Conservation (phyloP, 2,888 invertebrate genomes). For the Stegana nigrithorax region DNA sequence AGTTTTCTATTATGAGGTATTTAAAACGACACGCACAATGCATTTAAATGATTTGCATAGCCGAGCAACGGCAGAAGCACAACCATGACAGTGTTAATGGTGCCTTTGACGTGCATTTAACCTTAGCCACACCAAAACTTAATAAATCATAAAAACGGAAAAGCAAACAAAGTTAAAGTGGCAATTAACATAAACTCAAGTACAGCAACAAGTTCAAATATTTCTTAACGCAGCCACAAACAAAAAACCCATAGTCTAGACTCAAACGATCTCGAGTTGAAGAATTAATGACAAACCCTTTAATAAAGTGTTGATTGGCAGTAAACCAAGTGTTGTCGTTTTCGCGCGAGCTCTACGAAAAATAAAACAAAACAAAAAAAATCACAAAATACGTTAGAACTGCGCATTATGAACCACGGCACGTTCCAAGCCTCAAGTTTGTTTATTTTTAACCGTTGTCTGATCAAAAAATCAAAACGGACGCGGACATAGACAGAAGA, state of each 20-base stretch:
- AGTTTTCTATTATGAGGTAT: too few species aligned
- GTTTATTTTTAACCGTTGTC: too few species aligned
- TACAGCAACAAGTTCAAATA: not conserved
- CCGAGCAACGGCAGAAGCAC: too few species aligned
- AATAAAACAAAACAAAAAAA: not conserved
- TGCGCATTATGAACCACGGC: constrained; percentile 9
- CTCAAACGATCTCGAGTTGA: too few species aligned
- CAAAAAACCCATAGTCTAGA: too few species aligned
- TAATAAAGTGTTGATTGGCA: too few species aligned
- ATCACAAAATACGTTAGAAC: not conserved
- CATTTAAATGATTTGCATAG: constrained; percentile 4
- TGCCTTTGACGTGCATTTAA: not conserved
- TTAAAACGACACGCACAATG: constrained; percentile 2
- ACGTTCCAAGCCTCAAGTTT: constrained; percentile 26
- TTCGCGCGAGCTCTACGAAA: too few species aligned
- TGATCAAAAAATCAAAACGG: too few species aligned
- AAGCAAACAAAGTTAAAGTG: not conserved
- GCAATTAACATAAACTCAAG: constrained; percentile 27
- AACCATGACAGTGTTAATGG: constrained; percentile 6
- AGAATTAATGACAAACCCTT: too few species aligned
- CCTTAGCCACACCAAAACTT: not conserved
- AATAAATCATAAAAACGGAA: not conserved
- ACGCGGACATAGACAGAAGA: too few species aligned
- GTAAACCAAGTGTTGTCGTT: too few species aligned
- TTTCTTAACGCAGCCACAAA: constrained; percentile 7